Evolutionary conservation across 2,797 vertebrate species (phyloP).

Genomic region (Rhinichthys osculus): DNA sequence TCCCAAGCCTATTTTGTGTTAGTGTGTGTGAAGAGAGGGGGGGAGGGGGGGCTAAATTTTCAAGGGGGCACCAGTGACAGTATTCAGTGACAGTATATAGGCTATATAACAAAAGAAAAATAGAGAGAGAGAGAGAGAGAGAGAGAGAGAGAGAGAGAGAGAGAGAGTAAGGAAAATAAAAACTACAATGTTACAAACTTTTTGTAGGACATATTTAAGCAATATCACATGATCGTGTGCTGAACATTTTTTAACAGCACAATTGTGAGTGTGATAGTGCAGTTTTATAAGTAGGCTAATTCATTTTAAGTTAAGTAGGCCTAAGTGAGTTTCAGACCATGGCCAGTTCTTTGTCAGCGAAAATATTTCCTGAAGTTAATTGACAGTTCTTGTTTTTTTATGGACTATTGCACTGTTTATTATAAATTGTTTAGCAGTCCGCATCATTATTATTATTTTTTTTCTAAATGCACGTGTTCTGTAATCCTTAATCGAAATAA

Average conservation of each 20-base stretch:
- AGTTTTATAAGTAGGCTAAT: neutral
- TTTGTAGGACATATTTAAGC: neutral
- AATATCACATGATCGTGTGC: neutral
- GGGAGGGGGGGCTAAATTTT: neutral
- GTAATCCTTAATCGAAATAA: neutral
- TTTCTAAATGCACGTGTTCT: neutral
- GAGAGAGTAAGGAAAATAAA: neutral
- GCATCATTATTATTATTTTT: neutral
- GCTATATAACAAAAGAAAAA: too few relatives aligned
- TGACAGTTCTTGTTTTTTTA: neutral
- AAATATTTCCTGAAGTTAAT: neutral
- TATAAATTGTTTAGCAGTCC: neutral
- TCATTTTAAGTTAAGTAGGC: neutral
- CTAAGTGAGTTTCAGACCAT: neutral
- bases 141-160: neutral
- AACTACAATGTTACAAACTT: neutral
- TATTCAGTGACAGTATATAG: too few relatives aligned
- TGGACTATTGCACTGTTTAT: neutral
- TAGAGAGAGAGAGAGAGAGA: too few relatives aligned
- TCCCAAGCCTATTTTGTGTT: conserved; percentile 7
- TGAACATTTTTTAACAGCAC: neutral
- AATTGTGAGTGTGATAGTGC: neutral
- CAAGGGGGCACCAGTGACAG: neutral
- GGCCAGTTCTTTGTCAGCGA: neutral
- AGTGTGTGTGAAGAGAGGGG: neutral